Percentiles rank a stretch among this genome's conserved stretches.
Conservation (phyloP, 2,113 vertebrate species). For the Siniperca chuatsi region DNA sequence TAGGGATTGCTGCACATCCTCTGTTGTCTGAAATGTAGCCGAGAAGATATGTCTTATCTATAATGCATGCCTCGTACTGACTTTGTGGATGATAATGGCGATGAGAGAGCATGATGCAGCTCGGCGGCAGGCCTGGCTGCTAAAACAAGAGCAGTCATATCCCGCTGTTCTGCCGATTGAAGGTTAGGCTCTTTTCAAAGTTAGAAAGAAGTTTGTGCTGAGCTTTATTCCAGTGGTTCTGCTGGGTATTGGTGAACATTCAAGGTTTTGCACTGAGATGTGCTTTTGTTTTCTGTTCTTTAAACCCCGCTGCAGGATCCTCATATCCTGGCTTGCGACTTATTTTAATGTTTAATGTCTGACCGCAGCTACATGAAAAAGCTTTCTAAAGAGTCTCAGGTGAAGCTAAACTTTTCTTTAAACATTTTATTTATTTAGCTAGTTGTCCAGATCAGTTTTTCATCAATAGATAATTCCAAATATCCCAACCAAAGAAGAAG, state of each 20-base stretch:
- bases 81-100: constrained; percentile 57
- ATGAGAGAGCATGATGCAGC: constrained; percentile 26
- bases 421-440: neutral
- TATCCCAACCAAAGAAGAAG: no score
- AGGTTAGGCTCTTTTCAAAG: constrained; percentile 25
- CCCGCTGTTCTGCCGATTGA: constrained; percentile 23
- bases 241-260: constrained; percentile 14
- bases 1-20: constrained; percentile 29
- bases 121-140: neutral
- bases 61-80: constrained; percentile 55
- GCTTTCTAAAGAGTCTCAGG: neutral
- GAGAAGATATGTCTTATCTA: constrained; percentile 62
- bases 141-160: neutral
- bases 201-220: constrained; percentile 21
- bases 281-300: constrained; percentile 30
- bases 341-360: constrained; percentile 22
- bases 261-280: neutral
- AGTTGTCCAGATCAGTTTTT: neutral
- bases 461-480: neutral
- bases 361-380: neutral
- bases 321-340: neutral
- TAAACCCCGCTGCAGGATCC: constrained; percentile 5
- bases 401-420: neutral
- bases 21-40: constrained; percentile 29
- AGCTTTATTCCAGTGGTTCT: neutral